Evolutionary conservation across 2,113 vertebrate genomes (phyloP).

Genomic region (Pseudorasbora parva): DNA sequence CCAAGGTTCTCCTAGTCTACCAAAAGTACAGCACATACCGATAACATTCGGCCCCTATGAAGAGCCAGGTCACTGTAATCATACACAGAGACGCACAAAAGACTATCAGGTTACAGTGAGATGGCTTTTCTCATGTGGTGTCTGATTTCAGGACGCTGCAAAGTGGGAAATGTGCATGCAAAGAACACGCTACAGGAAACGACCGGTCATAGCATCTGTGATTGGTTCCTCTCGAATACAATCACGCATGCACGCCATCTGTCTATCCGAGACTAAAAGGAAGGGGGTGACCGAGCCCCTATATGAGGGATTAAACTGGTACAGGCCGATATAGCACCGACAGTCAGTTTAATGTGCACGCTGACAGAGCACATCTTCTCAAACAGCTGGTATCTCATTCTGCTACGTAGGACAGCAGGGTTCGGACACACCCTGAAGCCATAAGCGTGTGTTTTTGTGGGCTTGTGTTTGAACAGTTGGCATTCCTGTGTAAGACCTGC

Average conservation of each 20-base stretch:
- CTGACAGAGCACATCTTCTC: constrained; percentile 46
- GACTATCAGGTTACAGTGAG: neutral
- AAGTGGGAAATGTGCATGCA: neutral
- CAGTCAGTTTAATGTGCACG: constrained; percentile 21
- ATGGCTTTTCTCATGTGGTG: constrained; percentile 9
- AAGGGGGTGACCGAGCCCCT: neutral
- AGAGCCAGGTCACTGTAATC: neutral
- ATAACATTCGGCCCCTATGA: neutral
- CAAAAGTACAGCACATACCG: neutral
- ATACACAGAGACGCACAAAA: constrained; percentile 35
- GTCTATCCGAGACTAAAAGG: constrained; percentile 17
- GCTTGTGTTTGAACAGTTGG: constrained; percentile 41
- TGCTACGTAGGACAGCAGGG: neutral
- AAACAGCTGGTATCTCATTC: constrained; percentile 52
- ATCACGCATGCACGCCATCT: constrained; percentile 39
- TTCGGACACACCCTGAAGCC: constrained; percentile 41
- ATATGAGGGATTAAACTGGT: constrained; percentile 23
- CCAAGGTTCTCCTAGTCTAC: neutral
- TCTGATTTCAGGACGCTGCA: neutral
- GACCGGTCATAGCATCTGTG: neutral
- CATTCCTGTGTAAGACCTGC: constrained; percentile 31
- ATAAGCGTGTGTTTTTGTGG: neutral
- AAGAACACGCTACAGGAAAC: constrained; percentile 18
- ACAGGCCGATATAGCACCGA: neutral
- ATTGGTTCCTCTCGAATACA: neutral